Evolutionary conservation across 2,888 invertebrate genomes (phyloP).

Genomic region (Eudemis profundana): DNA sequence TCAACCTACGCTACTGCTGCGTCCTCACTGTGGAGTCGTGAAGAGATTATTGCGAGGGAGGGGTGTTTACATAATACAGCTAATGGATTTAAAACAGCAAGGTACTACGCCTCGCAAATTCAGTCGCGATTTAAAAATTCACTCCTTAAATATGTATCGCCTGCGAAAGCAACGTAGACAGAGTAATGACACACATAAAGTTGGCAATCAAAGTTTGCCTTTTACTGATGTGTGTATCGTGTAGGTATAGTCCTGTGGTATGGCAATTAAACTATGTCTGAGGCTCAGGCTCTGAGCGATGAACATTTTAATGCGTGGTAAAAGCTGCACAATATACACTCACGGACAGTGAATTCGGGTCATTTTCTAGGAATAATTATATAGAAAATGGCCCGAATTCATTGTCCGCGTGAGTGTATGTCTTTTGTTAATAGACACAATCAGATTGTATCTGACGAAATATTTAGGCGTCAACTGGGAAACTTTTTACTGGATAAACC

Average conservation of each 20-base stretch:
- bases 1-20: background rate
- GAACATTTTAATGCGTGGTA: too few species aligned
- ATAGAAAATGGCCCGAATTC: too few species aligned
- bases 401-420: too few species aligned
- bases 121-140: slow-evolving; percentile 36
- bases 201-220: slow-evolving; percentile 16
- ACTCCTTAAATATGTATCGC: slow-evolving; percentile 31
- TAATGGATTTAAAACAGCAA: slow-evolving; percentile 64
- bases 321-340: too few species aligned
- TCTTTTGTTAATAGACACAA: too few species aligned
- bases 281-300: background rate
- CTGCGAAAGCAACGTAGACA: slow-evolving; percentile 17
- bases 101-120: slow-evolving; percentile 20
- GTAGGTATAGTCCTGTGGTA: background rate
- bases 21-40: slow-evolving; percentile 11
- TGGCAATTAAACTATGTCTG: background rate
- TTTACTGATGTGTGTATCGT: slow-evolving; percentile 1
- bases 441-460: too few species aligned
- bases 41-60: slow-evolving; percentile 37
- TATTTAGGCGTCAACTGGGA: too few species aligned
- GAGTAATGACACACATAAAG: slow-evolving; percentile 21
- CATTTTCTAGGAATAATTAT: too few species aligned
- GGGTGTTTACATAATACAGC: slow-evolving; percentile 50
- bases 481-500: too few species aligned
- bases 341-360: too few species aligned